Evolutionary conservation across 2,113 vertebrate species (phyloP), one percentile per base, ranked within the genome.

Genomic region (Scytalopus superciliaris): DNA sequence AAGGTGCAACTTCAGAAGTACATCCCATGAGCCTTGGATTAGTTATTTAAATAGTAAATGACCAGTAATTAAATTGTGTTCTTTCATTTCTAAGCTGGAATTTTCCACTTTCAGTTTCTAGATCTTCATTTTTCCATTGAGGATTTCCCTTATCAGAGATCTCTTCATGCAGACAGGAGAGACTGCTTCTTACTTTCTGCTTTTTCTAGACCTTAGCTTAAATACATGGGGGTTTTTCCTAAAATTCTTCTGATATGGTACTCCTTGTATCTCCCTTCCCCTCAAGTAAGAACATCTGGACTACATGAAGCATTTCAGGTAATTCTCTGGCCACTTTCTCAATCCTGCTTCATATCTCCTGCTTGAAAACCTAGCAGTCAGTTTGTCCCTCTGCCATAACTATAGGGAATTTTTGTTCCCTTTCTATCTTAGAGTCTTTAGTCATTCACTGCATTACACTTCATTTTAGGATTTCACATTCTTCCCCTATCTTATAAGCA

Each of bases 321-420:
- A 33, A 27, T 83, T 60, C 35, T 69, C 53, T 80, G 45, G 2
- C 28, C 2, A 2, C 15, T 85, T 80, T 79, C 63, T 87, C 33
- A 40, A 4, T 80, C 63, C 31, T 73, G 13, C 28, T 25, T 90
- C 3, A 0, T 55, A 12, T 39, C 5, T 72, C 25, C 31, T 52
- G 7, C 49, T 60, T 76, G 19, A 83, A 45, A 44, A 49, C 25
- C 25, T 56, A 5, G 14, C 31, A 67, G 18, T 27, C 18, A 53
- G 19, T 14, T 24, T 73, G 21, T 19, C 13, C 8, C 3, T 83
- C 44, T 15, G 8, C 14, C 0, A 0, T 45, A 76, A 35, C 25
- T 74, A 13, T 6, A 9, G 19, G 9, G 11, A 89, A 52, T 9
- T 72, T 90, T 35, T 30, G 16, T 47, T 82, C 30, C 18, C 2